Conservation (phyloP, 2,113 vertebrate genomes). For the Condylura cristata region DNA sequence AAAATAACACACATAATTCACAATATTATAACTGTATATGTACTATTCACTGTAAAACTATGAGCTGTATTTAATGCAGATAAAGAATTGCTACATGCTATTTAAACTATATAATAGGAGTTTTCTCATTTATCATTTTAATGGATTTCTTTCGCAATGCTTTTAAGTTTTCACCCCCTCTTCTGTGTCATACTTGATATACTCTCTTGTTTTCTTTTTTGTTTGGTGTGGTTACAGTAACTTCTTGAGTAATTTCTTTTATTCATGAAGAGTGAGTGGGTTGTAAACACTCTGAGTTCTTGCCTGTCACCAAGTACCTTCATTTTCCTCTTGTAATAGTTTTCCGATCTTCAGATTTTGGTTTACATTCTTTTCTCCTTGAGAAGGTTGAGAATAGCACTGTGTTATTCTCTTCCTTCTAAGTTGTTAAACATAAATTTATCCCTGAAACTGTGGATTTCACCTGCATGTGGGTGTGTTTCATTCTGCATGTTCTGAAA, state of each 20-base stretch:
- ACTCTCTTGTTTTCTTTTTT: background rate
- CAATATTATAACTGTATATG: background rate
- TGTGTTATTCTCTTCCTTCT: background rate
- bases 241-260: conserved; percentile 44
- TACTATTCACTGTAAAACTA: background rate
- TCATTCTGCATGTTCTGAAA: background rate
- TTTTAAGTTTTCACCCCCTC: background rate
- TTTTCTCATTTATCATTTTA: conserved; percentile 38
- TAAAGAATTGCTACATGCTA: background rate
- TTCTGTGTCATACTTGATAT: background rate
- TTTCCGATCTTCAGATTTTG: conserved; percentile 27
- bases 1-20: background rate
- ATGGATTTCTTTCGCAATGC: background rate
- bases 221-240: background rate
- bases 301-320: background rate
- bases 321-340: background rate
- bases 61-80: background rate
- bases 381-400: background rate
- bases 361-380: conserved; percentile 5
- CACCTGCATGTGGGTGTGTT: background rate
- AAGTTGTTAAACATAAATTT: conserved; percentile 33
- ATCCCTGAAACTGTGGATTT: background rate
- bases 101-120: background rate
- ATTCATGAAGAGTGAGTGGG: conserved; percentile 11
- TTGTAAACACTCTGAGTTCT: conserved; percentile 20